These are phyloP conservation scores for Mohoua ochrocephala DNA, from an alignment of 2,113 vertebrate genomes.

Conservation along the genomic window DNA sequence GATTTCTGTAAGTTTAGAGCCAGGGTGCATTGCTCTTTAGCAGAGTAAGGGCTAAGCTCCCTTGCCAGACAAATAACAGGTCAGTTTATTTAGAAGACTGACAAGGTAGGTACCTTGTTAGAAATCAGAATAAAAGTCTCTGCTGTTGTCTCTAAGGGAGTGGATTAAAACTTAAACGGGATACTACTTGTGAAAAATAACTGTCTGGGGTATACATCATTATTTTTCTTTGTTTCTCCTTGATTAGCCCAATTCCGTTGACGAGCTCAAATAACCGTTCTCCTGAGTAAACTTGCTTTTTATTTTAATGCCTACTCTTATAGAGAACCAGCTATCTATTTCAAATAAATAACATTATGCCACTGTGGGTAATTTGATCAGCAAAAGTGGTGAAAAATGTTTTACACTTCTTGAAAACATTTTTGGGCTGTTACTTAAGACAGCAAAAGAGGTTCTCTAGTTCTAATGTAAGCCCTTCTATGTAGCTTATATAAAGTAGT, in stretches of 20 bases:
- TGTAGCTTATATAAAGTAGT: not conserved
- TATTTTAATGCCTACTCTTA: not conserved
- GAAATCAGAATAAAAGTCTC: not conserved
- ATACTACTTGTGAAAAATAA: conserved; percentile 31
- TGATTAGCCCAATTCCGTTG: conserved; percentile 4
- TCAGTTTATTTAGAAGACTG: not conserved
- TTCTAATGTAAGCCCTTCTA: not conserved
- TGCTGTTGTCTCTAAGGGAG: not conserved
- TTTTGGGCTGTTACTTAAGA: not conserved
- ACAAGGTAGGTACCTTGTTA: not conserved
- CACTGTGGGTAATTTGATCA: not conserved
- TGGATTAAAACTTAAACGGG: not conserved
- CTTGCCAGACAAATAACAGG: not conserved
- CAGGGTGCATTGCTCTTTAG: not conserved
- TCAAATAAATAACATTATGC: not conserved
- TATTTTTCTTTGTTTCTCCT: conserved; percentile 39
- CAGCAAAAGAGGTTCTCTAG: not conserved
- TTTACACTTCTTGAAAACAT: not conserved
- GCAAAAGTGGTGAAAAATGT: not conserved
- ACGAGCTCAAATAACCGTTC: not conserved
- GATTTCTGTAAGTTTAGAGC: not conserved
- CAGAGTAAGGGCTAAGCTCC: not conserved
- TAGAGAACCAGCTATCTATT: not conserved
- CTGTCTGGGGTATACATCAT: not conserved
- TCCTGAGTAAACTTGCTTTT: not conserved